A percentile compares a stretch with the other conserved stretches of the same genome.
Evolutionary conservation across 2,113 vertebrate genomes (phyloP).

Genomic region (Bucco capensis): DNA sequence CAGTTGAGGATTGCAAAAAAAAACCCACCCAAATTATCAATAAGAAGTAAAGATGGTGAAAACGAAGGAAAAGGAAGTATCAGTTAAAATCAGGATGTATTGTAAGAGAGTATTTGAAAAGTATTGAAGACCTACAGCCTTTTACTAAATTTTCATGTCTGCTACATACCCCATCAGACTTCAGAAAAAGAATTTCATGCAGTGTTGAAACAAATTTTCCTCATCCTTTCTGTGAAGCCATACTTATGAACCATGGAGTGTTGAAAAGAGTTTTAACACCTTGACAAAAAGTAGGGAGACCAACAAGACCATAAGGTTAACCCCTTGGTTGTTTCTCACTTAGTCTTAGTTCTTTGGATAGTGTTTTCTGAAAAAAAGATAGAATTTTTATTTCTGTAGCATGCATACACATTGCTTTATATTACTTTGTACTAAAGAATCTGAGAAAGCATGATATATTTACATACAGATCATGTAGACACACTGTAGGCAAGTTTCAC

Average conservation of each 20-base stretch:
- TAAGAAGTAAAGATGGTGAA: not conserved
- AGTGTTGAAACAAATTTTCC: not conserved
- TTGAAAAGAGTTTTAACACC: not conserved
- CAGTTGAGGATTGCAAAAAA: not conserved
- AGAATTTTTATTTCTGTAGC: not conserved
- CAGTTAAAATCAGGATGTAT: not conserved
- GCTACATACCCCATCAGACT: not conserved
- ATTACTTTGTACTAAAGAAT: not conserved
- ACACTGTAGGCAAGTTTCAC: conserved; percentile 9
- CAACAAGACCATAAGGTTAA: not conserved
- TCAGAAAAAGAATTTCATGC: not conserved
- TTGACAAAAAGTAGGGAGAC: not conserved
- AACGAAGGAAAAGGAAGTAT: not conserved
- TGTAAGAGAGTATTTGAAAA: not conserved
- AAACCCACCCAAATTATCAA: not conserved
- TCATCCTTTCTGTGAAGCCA: not conserved
- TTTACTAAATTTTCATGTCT: not conserved
- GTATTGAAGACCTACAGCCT: not conserved
- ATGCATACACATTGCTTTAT: not conserved
- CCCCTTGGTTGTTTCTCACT: not conserved
- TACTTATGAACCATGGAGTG: not conserved
- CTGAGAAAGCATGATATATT: not conserved
- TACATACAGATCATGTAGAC: not conserved
- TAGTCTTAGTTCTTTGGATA: not conserved
- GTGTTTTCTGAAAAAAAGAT: not conserved